These are phyloP conservation scores for Leptinotarsa defecta DNA, from an alignment of 1,140 invertebrate genomes.

Conservation along the genomic window DNA sequence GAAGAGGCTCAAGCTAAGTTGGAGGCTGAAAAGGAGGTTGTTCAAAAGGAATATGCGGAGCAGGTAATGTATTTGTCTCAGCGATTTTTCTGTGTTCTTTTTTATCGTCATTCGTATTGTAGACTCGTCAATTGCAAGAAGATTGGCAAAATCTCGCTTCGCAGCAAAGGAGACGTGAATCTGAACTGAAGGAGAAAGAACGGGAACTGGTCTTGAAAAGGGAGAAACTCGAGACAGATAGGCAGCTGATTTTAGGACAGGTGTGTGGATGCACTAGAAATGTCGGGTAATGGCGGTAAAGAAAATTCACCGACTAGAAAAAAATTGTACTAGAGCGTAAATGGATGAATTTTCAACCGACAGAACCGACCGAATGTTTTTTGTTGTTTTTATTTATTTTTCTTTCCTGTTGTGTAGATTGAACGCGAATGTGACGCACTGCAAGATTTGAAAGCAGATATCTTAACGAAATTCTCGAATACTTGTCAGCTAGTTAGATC, in stretches of 20 bases:
- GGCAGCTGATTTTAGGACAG: slow-evolving; percentile 57
- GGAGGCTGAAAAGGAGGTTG: slow-evolving; percentile 59
- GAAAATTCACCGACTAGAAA: not conserved
- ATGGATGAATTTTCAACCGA: too few relatives aligned
- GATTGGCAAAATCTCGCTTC: slow-evolving; percentile 56
- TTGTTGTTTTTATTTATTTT: slow-evolving; percentile 49
- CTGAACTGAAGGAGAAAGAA: slow-evolving; percentile 60
- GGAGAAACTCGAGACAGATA: slow-evolving; percentile 55
- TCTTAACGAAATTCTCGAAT: slow-evolving; percentile 60
- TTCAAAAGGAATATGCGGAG: slow-evolving; percentile 64
- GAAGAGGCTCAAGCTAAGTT: slow-evolving; percentile 52
- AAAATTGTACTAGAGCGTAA: too few relatives aligned
- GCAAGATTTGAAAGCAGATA: slow-evolving; percentile 58
- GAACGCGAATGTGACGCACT: slow-evolving; percentile 63
- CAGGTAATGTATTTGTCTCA: slow-evolving; percentile 54
- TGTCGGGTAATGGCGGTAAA: not conserved
- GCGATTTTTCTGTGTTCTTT: not conserved
- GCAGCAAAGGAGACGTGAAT: slow-evolving; percentile 60
- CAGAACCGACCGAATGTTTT: not conserved
- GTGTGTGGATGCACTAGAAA: slow-evolving; percentile 40
- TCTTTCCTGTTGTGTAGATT: slow-evolving; percentile 58
- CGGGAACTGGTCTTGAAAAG: slow-evolving; percentile 57
- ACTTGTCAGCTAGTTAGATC: slow-evolving; percentile 60
- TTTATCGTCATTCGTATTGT: not conserved
- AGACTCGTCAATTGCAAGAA: slow-evolving; percentile 51